Evolutionary conservation across 2,888 invertebrate genomes (phyloP), one percentile per base, ranked within the genome.

Genomic region (Agrochola litura): DNA sequence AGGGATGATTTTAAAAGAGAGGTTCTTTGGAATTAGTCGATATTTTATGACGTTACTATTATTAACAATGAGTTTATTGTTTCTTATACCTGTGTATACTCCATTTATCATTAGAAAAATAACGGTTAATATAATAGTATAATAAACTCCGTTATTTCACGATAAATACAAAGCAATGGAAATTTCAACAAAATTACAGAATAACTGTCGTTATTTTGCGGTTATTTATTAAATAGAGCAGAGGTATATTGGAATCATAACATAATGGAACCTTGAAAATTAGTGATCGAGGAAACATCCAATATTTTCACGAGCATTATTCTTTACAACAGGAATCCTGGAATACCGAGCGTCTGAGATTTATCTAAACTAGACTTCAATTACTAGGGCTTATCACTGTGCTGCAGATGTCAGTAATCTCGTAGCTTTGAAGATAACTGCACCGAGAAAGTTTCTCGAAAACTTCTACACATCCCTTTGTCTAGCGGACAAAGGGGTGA

Each of bases 361-460:
- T 30, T 14, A 52, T 60, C 19, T 49, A 41, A 41, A 25, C 19
- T 14, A 52, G 19, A 16, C 5, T 52, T n/a, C n/a, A 78, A n/a
- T 56, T 30, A 58, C 30, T 30, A 16, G 2, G 14, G 0, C 69
- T 76, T 58, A 30, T 78, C 49, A 41, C 58, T 22, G 14, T 37
- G 43, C 0, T 64, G n/a, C 63, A 46, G 22, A 25, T 30, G 30
- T 46, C 46, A 12, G 46, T 56, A 19, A 25, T 37, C 3, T 49
- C 49, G 14, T 30, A 58, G 67, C 25, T 78, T 76, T 75, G n/a
- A 75, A 43, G 56, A 77, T 76, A 49, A 41, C 16, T 41, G 9
- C 41, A 66, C 56, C 22, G 16, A 41, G 49, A 77, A 25, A 41
- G 46, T n/a, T 49, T 22, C 54, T 25, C 22, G 49, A 58, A 66